Evolutionary conservation across 2,797 vertebrate species (phyloP).

Genomic region (Morus bassanus): DNA sequence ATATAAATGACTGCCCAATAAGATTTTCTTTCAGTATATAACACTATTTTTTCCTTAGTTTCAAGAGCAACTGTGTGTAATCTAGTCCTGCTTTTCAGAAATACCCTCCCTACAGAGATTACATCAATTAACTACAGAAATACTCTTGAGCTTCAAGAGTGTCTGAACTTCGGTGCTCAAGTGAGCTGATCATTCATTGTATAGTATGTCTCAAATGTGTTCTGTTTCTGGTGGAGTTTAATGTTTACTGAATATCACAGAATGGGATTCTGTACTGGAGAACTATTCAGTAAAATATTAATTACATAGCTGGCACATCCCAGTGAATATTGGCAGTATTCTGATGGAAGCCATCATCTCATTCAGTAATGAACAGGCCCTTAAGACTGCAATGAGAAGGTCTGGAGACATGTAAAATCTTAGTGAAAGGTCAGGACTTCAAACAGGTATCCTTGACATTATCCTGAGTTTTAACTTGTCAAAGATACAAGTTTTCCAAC

Average conservation of each 20-base stretch:
- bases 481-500: background rate
- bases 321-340: background rate
- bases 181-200: background rate
- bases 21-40: background rate
- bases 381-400: background rate
- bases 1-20: background rate
- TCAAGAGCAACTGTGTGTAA: background rate
- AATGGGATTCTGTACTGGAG: background rate
- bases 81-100: background rate
- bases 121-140: constrained; percentile 31
- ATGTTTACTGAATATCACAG: background rate
- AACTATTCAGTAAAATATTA: background rate
- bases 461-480: background rate
- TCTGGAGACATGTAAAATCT: background rate
- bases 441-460: background rate
- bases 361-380: background rate
- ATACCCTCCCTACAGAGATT: constrained; percentile 4
- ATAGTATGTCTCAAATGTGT: background rate
- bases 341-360: background rate
- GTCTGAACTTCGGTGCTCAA: background rate
- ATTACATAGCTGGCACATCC: background rate
- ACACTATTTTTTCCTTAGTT: background rate
- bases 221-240: background rate
- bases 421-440: background rate
- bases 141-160: background rate